phyloP scores from a whole-genome alignment of 1,140 invertebrate genomes.

The Calosoma granatense region DNA sequence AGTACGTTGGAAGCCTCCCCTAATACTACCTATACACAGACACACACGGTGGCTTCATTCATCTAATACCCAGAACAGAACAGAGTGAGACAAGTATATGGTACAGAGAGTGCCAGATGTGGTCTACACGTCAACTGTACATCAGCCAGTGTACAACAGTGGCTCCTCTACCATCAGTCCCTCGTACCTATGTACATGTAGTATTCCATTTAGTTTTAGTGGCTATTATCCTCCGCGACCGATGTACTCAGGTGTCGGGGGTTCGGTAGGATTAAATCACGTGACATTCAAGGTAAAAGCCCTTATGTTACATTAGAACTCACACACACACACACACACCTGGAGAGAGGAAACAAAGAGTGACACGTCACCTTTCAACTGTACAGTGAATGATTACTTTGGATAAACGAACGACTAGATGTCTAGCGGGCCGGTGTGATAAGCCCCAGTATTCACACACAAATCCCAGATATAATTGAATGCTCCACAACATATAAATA shows the following conservation, averaged over 20 bases:
- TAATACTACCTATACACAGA: conserved; percentile 18
- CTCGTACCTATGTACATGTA: conserved; percentile 12
- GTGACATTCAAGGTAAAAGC: conserved; percentile 13
- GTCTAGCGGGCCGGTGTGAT: too few relatives aligned
- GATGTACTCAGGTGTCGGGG: conserved; percentile 34
- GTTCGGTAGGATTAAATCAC: conserved; percentile 33
- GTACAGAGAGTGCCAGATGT: conserved; percentile 26
- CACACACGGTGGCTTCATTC: background rate
- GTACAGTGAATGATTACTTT: too few relatives aligned
- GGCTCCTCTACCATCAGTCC: conserved; percentile 14
- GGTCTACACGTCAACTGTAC: too few relatives aligned
- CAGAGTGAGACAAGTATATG: too few relatives aligned
- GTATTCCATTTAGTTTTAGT: conserved; percentile 34
- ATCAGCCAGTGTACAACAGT: too few relatives aligned
- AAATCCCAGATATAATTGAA: background rate
- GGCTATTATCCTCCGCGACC: conserved; percentile 26
- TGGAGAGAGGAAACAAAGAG: background rate
- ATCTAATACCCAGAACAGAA: too few relatives aligned
- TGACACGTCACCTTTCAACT: too few relatives aligned
- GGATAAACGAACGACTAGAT: too few relatives aligned
- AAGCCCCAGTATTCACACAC: too few relatives aligned
- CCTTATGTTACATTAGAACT: background rate
- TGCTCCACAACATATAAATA: too few relatives aligned
- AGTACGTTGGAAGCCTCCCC: conserved; percentile 26
- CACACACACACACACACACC: background rate